Conservation (phyloP, 2,113 vertebrate species). For the Lophochroa leadbeateri region DNA sequence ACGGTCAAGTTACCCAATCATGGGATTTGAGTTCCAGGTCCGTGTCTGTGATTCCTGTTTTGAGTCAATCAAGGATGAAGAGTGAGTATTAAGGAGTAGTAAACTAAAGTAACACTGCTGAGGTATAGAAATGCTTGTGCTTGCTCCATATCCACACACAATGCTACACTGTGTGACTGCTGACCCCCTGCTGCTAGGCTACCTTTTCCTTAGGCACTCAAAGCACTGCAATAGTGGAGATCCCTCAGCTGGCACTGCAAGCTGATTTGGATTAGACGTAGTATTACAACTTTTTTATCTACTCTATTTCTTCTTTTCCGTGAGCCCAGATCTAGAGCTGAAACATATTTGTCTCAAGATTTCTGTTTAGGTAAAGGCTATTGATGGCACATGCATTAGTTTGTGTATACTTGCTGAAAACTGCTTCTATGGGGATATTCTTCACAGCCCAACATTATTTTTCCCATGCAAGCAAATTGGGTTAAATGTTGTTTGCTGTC, state of each 20-base stretch:
- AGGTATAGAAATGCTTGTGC: not conserved
- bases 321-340: not conserved
- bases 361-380: not conserved
- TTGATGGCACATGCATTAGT: not conserved
- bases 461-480: not conserved
- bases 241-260: not conserved
- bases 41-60: conserved; percentile 93
- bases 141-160: not conserved
- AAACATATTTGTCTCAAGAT: not conserved
- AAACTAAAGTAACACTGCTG: not conserved
- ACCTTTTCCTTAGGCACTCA: not conserved
- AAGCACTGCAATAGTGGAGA: not conserved
- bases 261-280: not conserved
- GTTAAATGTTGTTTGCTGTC: not conserved
- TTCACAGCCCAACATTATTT: not conserved
- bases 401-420: not conserved
- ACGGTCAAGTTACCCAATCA: conserved; percentile 89
- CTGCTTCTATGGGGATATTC: not conserved
- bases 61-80: conserved; percentile 93
- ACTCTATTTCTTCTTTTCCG: not conserved
- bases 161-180: not conserved
- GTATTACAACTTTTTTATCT: not conserved
- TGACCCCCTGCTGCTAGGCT: not conserved
- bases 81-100: conserved; percentile 81
- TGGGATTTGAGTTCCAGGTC: conserved; percentile 98